Percentiles rank a stretch among this genome's conserved stretches.
These are phyloP conservation scores for Syndactyla subalaris DNA, from an alignment of 2,797 vertebrate species.

Conservation along the genomic window DNA sequence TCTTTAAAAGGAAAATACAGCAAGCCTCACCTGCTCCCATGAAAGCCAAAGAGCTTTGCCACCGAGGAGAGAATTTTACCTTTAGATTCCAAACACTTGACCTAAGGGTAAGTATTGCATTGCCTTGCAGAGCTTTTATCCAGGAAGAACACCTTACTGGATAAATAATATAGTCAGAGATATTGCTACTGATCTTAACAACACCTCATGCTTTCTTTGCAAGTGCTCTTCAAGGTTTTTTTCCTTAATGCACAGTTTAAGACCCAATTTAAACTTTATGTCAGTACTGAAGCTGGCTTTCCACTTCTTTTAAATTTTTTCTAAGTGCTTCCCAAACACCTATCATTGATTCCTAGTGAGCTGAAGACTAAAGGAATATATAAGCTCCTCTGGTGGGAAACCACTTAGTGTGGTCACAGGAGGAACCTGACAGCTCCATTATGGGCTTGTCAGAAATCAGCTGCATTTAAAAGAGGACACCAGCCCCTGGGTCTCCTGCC, in stretches of 20 bases:
- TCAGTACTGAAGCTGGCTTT: background rate
- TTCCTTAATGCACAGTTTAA: background rate
- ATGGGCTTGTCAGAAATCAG: background rate
- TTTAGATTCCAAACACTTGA: background rate
- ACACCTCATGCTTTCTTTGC: background rate
- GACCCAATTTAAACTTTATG: background rate
- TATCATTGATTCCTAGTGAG: background rate
- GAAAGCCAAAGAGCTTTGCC: background rate
- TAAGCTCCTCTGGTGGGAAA: background rate
- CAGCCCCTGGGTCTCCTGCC: background rate
- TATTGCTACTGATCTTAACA: background rate
- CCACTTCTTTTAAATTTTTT: background rate
- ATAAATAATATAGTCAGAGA: background rate
- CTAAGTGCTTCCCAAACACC: background rate
- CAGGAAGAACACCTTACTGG: background rate
- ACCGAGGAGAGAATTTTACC: background rate
- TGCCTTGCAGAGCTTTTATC: background rate
- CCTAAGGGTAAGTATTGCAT: background rate
- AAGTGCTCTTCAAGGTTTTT: fast-evolving
- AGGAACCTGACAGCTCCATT: slow-evolving; percentile 19
- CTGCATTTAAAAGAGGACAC: background rate
- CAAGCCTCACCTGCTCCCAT: background rate
- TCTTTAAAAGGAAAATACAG: background rate
- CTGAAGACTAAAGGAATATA: background rate
- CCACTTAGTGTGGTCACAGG: background rate